Base-by-base conservation (phyloP, 2,797 vertebrate genomes). In the Xenentodon cancila region DNA sequence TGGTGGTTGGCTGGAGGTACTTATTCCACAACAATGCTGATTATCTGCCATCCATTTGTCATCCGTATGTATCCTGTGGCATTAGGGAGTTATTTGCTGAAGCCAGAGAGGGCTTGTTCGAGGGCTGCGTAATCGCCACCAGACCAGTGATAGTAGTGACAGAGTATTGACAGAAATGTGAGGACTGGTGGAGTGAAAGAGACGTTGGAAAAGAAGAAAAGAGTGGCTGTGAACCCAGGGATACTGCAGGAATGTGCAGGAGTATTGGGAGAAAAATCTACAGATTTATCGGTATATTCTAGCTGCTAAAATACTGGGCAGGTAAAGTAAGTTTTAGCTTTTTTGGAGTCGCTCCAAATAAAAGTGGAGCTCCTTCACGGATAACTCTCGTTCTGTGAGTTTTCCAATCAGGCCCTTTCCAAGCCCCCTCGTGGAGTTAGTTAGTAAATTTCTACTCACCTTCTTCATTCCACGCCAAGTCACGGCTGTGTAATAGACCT, bases 31-130 rank as follows among this genome's bases (percentile, higher is more conserved):
- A 32, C 32, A 32, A 32, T 32, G 32, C 42, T 59, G 59, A 67
- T 59, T 65, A 42, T 19, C 22, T 13, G 22, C 66, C 60, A 32
- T 30, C 5, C 9, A 25, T 53, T 67, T 25, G 61, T 68, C 44
- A 73, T 66, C 66, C 54, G 47, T 30, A 19, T 51, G 48, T 68
- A 70, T 77, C 75, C 22, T 18, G 68, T 75, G 32, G 19, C 32
- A 32, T 32, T 9, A 9, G 32, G 32, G 32, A 32, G 32, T 51
- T 62, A 40, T 77, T 71, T 53, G 25, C 27, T 52, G 52, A 22
- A 68, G 56, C 53, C 53, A 59, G 44, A 54, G 19, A 43, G 61
- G 17, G 16, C 59, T 71, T 67, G 66, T 64, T 58, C 47, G 25
- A 42, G 34, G 57, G 7, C 46, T 50, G 11, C 62, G 20, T 63